Conservation (phyloP, 1,140 invertebrate genomes). For the Mya arenaria region DNA sequence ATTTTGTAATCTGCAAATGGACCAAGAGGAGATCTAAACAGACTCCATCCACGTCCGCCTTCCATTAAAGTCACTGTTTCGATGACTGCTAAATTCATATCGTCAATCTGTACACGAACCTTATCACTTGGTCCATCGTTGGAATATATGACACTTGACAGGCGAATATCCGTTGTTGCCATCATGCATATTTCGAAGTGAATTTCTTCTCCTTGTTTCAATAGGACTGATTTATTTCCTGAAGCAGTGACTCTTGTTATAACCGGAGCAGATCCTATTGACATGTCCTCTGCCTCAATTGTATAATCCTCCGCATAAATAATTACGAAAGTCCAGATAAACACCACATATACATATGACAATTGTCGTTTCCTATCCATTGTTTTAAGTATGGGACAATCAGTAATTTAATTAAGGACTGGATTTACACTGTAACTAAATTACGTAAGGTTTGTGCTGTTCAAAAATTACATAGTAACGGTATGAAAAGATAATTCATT, state of each 20-base stretch:
- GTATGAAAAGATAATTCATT: too few relatives aligned
- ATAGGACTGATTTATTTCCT: slow-evolving; percentile 3
- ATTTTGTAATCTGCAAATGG: background rate
- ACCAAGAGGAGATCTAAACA: background rate
- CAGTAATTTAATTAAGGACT: too few relatives aligned
- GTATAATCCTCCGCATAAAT: too few relatives aligned
- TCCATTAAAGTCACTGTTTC: background rate
- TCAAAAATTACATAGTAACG: too few relatives aligned
- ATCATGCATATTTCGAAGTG: slow-evolving; percentile 37
- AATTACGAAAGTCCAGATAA: too few relatives aligned
- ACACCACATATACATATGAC: too few relatives aligned
- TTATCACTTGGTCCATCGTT: slow-evolving; percentile 35
- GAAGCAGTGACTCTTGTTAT: slow-evolving; percentile 5
- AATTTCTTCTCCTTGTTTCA: slow-evolving; percentile 10
- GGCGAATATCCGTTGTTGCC: background rate
- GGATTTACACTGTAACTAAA: too few relatives aligned
- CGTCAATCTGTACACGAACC: slow-evolving; percentile 21
- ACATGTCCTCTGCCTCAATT: slow-evolving; percentile 42
- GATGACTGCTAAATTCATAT: background rate
- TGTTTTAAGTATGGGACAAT: too few relatives aligned
- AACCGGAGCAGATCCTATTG: background rate
- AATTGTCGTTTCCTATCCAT: too few relatives aligned
- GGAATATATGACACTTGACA: slow-evolving; percentile 18
- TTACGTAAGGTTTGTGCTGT: too few relatives aligned
- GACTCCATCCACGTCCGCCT: slow-evolving; percentile 23